A percentile compares a stretch with the other conserved stretches of the same genome.
These are phyloP conservation scores for Axea sp. DNA, from an alignment of 2,888 invertebrate genomes.

Conservation along the genomic window DNA sequence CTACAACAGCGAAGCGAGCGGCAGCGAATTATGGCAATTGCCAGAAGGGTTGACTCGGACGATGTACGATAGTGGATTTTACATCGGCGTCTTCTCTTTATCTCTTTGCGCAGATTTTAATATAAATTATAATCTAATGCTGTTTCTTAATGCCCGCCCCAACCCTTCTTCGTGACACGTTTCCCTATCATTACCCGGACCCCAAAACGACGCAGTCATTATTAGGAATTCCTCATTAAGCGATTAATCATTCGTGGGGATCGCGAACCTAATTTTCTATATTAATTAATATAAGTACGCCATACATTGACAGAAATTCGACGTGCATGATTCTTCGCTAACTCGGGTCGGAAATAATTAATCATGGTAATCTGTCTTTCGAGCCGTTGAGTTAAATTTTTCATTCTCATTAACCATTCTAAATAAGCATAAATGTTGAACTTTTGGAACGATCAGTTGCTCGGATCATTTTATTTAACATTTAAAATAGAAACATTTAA, in stretches of 20 bases:
- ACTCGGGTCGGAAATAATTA: conserved; percentile 17
- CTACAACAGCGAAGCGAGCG: conserved; percentile 40
- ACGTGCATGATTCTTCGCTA: conserved; percentile 42
- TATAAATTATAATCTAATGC: conserved; percentile 80
- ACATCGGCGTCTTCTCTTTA: conserved; percentile 74
- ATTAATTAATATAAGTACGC: conserved; percentile 75
- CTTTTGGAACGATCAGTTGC: too few relatives aligned
- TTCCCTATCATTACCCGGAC: conserved; percentile 59
- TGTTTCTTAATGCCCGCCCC: conserved; percentile 77
- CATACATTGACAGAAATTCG: conserved; percentile 55
- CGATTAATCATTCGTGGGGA: conserved; percentile 77
- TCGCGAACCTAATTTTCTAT: conserved; percentile 75
- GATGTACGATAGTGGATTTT: too few relatives aligned
- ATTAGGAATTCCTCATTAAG: conserved; percentile 78
- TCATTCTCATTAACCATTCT: too few relatives aligned
- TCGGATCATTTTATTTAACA: too few relatives aligned
- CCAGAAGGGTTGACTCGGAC: conserved; percentile 72
- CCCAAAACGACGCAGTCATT: conserved; percentile 74
- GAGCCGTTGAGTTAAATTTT: too few relatives aligned
- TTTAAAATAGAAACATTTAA: too few relatives aligned
- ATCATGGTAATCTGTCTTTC: conserved; percentile 9
- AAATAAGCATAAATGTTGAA: too few relatives aligned
- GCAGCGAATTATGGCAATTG: conserved; percentile 69
- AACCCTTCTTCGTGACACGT: conserved; percentile 62
- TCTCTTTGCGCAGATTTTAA: conserved; percentile 79